phyloP scores from a whole-genome alignment of 1,140 invertebrate genomes.

The Chrysopa pallens region DNA sequence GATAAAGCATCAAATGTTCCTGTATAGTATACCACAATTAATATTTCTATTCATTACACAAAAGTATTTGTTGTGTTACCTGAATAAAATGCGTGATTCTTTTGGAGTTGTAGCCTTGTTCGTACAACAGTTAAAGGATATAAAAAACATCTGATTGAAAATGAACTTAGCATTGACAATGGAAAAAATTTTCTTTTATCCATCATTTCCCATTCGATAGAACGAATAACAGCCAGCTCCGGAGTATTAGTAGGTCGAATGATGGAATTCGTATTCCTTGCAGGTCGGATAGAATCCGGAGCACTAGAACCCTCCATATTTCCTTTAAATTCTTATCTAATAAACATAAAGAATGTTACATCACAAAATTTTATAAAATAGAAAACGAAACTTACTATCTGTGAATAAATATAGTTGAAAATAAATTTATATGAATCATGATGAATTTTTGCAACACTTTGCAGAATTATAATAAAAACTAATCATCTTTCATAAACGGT shows the following conservation, averaged over 20 bases:
- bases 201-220: constrained; percentile 99
- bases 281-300: too few relatives aligned
- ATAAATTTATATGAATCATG: too few relatives aligned
- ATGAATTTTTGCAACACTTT: too few relatives aligned
- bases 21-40: constrained; percentile 7
- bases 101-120: constrained; percentile 83
- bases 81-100: constrained; percentile 65
- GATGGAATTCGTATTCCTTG: too few relatives aligned
- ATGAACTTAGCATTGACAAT: constrained; percentile 71
- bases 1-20: constrained; percentile 79
- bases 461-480: too few relatives aligned
- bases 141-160: constrained; percentile 72
- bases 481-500: too few relatives aligned
- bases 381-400: too few relatives aligned
- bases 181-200: constrained; percentile 88
- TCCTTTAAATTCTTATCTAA: too few relatives aligned
- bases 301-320: too few relatives aligned
- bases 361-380: too few relatives aligned
- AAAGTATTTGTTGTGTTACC: constrained; percentile 23
- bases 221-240: constrained; percentile 47
- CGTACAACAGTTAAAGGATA: constrained; percentile 96
- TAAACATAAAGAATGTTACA: too few relatives aligned
- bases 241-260: constrained; percentile 16
- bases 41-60: neutral
- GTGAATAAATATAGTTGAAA: too few relatives aligned